These are phyloP conservation scores for Rhorus exstirpatorius DNA, from an alignment of 2,888 invertebrate genomes.

Conservation along the genomic window DNA sequence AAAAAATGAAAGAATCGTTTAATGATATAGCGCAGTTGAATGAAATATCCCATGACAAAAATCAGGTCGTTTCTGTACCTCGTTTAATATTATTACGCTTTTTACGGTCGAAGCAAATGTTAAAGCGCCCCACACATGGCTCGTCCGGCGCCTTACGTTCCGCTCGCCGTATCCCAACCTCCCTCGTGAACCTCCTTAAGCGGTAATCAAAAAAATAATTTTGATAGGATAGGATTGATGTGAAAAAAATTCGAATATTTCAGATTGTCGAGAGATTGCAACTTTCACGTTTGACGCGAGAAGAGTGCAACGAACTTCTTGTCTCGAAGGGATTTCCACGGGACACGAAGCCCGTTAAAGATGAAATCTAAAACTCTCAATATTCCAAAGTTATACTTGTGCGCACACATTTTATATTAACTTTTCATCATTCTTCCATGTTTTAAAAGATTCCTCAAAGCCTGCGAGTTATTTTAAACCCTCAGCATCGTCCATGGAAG, in stretches of 20 bases:
- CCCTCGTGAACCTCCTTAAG: too few relatives aligned
- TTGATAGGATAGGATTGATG: not conserved
- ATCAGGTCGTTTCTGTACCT: too few relatives aligned
- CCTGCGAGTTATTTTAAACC: not conserved
- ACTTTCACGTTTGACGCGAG: conserved; percentile 87
- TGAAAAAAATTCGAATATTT: conserved; percentile 65
- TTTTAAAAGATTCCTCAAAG: not conserved
- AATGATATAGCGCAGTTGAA: too few relatives aligned
- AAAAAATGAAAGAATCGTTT: too few relatives aligned
- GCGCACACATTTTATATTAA: not conserved
- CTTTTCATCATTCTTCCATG: not conserved
- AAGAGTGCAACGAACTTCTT: conserved; percentile 90
- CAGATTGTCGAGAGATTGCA: conserved; percentile 89
- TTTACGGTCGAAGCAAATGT: too few relatives aligned
- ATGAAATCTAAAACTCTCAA: conserved; percentile 86
- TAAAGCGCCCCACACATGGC: too few relatives aligned
- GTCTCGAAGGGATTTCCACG: conserved; percentile 88
- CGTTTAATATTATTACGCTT: too few relatives aligned
- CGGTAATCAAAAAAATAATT: too few relatives aligned
- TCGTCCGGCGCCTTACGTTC: too few relatives aligned
- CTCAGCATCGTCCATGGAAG: not conserved
- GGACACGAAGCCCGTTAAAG: conserved; percentile 83
- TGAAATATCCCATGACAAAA: too few relatives aligned
- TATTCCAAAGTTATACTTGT: not conserved
- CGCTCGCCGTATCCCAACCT: not conserved